phyloP scores from a whole-genome alignment of 35 echinoderm and acorn worm genomes.

The Hemicentrotus pulcherrimus region DNA sequence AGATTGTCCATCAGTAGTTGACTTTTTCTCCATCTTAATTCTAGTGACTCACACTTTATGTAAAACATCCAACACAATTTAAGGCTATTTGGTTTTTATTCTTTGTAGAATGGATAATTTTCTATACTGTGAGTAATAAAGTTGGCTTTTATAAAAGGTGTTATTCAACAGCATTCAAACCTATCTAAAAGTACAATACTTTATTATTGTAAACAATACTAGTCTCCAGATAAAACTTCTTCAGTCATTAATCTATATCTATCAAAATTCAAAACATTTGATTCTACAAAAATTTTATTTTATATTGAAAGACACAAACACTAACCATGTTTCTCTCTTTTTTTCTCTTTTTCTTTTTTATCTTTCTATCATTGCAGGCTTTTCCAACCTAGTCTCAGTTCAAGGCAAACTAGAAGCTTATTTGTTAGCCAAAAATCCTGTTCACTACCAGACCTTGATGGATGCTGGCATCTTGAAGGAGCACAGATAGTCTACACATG shows the following conservation, averaged over 20 bases:
- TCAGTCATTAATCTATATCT: too few species aligned
- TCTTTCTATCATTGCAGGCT: not conserved
- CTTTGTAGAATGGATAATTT: not conserved
- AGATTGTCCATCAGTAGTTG: slow-evolving; percentile 9
- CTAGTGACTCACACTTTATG: not conserved
- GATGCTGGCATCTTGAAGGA: slow-evolving; percentile 24
- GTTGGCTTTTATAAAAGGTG: not conserved
- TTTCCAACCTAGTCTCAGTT: not conserved
- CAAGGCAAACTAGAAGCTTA: slow-evolving; percentile 18
- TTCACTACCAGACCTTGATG: not conserved
- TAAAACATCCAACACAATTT: slow-evolving; percentile 7
- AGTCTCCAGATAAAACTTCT: too few species aligned
- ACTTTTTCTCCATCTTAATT: not conserved
- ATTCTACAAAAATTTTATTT: not conserved
- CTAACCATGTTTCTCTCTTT: not conserved
- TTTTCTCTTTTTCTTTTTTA: not conserved
- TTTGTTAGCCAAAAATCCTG: not conserved
- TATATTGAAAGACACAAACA: not conserved
- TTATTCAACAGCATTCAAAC: too few species aligned
- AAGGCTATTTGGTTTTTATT: not conserved
- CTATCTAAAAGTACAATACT: too few species aligned
- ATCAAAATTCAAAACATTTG: not conserved
- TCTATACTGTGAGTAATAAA: not conserved
- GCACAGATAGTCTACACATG: not conserved
- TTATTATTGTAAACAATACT: too few species aligned